Conservation (phyloP, 2,113 vertebrate species). For the Entelurus aequoreus region DNA sequence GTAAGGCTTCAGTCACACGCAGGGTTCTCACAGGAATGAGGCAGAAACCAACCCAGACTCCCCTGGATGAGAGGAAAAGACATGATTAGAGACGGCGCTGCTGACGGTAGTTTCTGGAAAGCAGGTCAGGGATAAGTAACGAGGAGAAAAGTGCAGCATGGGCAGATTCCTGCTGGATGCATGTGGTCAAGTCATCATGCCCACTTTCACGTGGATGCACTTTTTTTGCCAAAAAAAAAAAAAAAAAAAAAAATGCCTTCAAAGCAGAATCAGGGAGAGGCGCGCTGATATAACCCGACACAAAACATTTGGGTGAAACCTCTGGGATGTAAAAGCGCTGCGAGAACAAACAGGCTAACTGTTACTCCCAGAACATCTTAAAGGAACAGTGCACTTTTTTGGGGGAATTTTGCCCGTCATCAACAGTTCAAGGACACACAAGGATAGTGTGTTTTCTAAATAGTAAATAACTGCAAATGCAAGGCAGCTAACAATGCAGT, state of each 20-base stretch:
- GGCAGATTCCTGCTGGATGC: conserved; percentile 50
- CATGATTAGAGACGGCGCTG: conserved; percentile 60
- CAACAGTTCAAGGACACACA: too few relatives aligned
- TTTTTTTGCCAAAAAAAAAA: conserved; percentile 22
- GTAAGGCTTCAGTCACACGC: too few relatives aligned
- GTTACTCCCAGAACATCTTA: too few relatives aligned
- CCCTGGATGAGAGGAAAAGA: conserved; percentile 48
- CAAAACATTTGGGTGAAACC: not conserved
- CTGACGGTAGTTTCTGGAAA: conserved; percentile 61
- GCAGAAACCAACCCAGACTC: not conserved
- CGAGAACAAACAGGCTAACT: too few relatives aligned
- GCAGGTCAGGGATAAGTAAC: conserved; percentile 65
- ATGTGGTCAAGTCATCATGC: conserved; percentile 60
- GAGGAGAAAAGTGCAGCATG: conserved; percentile 56
- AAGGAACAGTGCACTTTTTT: too few relatives aligned
- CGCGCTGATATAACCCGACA: not conserved
- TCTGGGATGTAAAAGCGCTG: too few relatives aligned
- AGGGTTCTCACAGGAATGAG: too few relatives aligned
- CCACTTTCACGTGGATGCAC: conserved; percentile 55
- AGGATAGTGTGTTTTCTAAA: too few relatives aligned
- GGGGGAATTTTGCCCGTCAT: too few relatives aligned
- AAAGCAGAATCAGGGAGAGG: conserved; percentile 39
- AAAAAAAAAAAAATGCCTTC: conserved; percentile 43
- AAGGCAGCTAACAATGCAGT: too few relatives aligned
- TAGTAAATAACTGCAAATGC: too few relatives aligned